Evolutionary conservation across 2,888 invertebrate genomes (phyloP), one percentile per base, ranked within the genome.

Genomic region (Tipula unca): DNA sequence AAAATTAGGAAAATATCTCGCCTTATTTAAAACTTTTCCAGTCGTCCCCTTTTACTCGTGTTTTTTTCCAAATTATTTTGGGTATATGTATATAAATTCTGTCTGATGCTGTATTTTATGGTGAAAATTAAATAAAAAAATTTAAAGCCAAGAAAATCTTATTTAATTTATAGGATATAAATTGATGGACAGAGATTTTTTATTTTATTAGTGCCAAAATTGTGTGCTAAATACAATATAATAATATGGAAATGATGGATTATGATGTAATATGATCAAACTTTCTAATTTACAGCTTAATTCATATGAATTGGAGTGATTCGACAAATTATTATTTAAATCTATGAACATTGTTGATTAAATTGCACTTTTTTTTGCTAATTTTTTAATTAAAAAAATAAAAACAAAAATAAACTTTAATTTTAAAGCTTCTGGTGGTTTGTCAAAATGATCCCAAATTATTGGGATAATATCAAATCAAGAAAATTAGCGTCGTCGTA

Each of bases 1-100:
- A 69, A 69, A 69, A 69, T 69, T 69, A 69, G 69, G 48, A 69
- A 69, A 69, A 69, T 69, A 69, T 69, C 25, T 69, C 69, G 69
- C 69, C 69, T 69, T 69, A 69, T 25, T 69, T 69, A 10, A 69
- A 69, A 69, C 69, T 69, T 69, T 69, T 69, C 4, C 69, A 20
- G 25, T 69, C 14, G 8, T 69, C 25, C 25, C 25, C 69, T 25
- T 69, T 69, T 69, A 8, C 69, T 25, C 69, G 3, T 20, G 69
- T 69, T 25, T 69, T 48, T 69, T 25, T 25, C 25, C 8, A 69
- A 69, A 69, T 25, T 25, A 17, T 69, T 69, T 69, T 69, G 69
- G 69, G 32, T n/a, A n/a, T n/a, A n/a, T n/a, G 69, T 69, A 25
- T 54, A 54, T 69, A 69, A 69, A 69, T 69, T 69, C 13, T 69